A percentile compares a stretch with the other conserved stretches of the same genome.
Evolutionary conservation across 2,888 invertebrate genomes (phyloP).

Genomic region (Imbricaverruca yamaguchii): DNA sequence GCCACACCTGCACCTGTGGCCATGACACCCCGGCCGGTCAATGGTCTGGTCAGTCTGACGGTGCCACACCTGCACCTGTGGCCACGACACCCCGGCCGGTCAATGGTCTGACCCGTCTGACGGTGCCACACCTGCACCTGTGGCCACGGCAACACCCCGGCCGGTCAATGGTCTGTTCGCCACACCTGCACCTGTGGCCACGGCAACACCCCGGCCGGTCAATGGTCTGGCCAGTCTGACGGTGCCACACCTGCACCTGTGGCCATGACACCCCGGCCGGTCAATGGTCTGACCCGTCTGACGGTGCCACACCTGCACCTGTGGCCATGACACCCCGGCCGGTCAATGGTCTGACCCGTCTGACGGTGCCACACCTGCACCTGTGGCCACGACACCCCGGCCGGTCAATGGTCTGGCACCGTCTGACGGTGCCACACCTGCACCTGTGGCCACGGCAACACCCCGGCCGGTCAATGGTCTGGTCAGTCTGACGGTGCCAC

Average conservation of each 20-base stretch:
- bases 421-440: not conserved
- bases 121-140: not conserved
- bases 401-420: not conserved
- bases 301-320: constrained; percentile 54
- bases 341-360: not conserved
- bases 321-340: not conserved
- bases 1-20: constrained; percentile 52
- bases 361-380: not conserved
- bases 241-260: too few species aligned
- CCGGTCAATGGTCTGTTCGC: too few species aligned
- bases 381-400: not conserved
- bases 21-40: not conserved
- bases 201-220: too few species aligned
- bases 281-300: constrained; percentile 51
- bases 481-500: too few species aligned
- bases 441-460: not conserved
- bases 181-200: too few species aligned
- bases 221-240: too few species aligned
- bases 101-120: not conserved
- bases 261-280: too few species aligned
- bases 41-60: not conserved
- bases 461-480: too few species aligned
- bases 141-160: too few species aligned
- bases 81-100: not conserved
- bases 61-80: not conserved